Evolutionary conservation across 2,797 vertebrate species (phyloP).

Genomic region (Gambelia wislizenii): DNA sequence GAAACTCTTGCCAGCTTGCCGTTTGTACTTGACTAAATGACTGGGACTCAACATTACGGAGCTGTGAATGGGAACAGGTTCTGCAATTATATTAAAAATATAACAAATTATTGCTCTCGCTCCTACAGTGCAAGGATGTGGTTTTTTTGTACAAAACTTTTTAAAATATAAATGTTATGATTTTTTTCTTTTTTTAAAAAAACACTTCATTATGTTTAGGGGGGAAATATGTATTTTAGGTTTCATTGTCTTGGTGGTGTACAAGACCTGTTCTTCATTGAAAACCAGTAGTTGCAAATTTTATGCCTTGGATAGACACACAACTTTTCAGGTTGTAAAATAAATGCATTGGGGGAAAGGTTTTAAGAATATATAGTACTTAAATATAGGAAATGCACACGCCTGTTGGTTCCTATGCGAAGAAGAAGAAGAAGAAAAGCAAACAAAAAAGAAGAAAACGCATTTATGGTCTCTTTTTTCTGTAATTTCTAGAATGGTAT

Average conservation of each 20-base stretch:
- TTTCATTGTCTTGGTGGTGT: slow-evolving; percentile 94
- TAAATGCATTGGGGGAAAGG: slow-evolving; percentile 95
- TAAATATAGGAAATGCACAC: slow-evolving; percentile 99
- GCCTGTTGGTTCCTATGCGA: slow-evolving; percentile 99
- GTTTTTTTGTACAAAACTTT: slow-evolving; percentile 89
- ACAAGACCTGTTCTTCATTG: slow-evolving; percentile 92
- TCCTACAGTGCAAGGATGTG: slow-evolving; percentile 88
- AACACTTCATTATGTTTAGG: slow-evolving; percentile 91
- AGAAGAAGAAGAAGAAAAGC: slow-evolving; percentile 55
- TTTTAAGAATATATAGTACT: slow-evolving; percentile 96
- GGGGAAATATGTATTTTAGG: slow-evolving; percentile 91
- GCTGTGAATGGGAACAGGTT: slow-evolving; percentile 91
- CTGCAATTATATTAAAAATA: slow-evolving; percentile 79
- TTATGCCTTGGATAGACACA: slow-evolving; percentile 98
- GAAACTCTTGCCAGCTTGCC: slow-evolving; percentile 83
- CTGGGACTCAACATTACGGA: slow-evolving; percentile 85
- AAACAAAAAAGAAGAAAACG: slow-evolving; percentile 79
- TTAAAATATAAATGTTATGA: slow-evolving; percentile 90
- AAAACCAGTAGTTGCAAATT: slow-evolving; percentile 89
- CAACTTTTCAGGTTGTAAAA: slow-evolving; percentile 99
- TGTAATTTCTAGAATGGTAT: slow-evolving; percentile 99
- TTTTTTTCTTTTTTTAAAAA: slow-evolving; percentile 83
- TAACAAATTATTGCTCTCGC: slow-evolving; percentile 87
- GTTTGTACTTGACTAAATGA: slow-evolving; percentile 86
- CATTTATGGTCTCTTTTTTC: slow-evolving; percentile 99